Evolutionary conservation across 1,140 invertebrate species (phyloP), one percentile per base, ranked within the genome.

Genomic region (Saccostrea glomerata): DNA sequence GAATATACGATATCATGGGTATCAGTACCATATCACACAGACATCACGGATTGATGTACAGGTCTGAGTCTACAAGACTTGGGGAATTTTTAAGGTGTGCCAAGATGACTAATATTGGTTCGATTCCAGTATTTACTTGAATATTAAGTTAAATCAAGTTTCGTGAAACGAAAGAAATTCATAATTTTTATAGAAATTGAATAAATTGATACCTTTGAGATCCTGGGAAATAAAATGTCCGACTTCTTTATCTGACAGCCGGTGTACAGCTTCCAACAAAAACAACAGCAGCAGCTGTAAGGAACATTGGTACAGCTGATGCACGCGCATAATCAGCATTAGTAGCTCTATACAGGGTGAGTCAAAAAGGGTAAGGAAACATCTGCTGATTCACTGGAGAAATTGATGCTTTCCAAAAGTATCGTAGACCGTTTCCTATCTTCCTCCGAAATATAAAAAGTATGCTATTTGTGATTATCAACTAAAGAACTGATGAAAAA

Each of bases 231-330:
- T 77, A 77, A 77, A 36, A 77, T 77, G 70, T 77, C 70, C 70
- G 70, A 77, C 70, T 36, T 77, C 70, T 77, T 25, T 77, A 77
- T 77, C 70, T 12, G 70, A 30, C 70, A 77, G 70, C 23, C 5
- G 17, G n/a, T 20, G 25, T 77, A 77, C 70, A 77, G 70, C 70
- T 30, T 77, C 70, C 15, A 11, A 77, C 70, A 77, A 77, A 77
- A 77, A 36, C 30, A 36, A 30, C 70, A 6, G 17, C 70, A 30
- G 25, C 70, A 77, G 25, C 25, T 25, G 60, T 77, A 25, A 36
- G 70, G 30, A 30, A 77, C 70, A 77, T 36, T 77, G 30, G 25
- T 25, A 17, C 5, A 13, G 70, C 23, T 25, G 11, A 25, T 77
- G 70, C 70, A 77, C 70, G 70, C 25, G 70, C 70, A 25, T 25